These are phyloP conservation scores for Microcebus ravelobensis DNA, from an alignment of 2,113 vertebrate species.

Conservation along the genomic window DNA sequence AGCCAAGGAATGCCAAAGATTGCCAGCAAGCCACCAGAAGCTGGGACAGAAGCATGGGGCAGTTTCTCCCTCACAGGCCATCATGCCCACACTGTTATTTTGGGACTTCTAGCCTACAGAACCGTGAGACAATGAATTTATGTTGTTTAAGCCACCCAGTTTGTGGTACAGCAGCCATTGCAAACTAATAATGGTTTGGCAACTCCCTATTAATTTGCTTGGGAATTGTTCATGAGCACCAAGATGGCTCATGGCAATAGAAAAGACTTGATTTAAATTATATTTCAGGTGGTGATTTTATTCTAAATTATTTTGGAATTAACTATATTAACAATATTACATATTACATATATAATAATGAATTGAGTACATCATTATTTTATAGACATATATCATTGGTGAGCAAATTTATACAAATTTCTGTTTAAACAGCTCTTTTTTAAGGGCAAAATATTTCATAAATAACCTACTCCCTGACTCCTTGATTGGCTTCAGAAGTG, in stretches of 20 bases:
- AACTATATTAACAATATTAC: neutral
- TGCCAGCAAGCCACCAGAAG: neutral
- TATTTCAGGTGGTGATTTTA: neutral
- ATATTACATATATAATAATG: neutral
- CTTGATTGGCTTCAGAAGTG: neutral
- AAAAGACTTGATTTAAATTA: neutral
- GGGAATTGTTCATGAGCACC: neutral
- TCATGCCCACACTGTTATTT: neutral
- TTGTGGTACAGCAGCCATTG: neutral
- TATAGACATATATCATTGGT: neutral
- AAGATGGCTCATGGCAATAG: neutral
- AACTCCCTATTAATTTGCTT: neutral
- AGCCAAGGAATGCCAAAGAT: neutral
- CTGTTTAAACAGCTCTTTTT: neutral
- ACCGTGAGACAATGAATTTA: neutral
- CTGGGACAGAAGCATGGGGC: neutral
- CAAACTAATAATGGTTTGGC: neutral
- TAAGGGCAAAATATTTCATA: neutral
- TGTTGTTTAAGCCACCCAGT: neutral
- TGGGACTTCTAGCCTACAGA: neutral
- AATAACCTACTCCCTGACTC: neutral
- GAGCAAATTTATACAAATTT: conserved; percentile 4
- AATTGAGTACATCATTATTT: neutral
- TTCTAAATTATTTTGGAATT: conserved; percentile 34
- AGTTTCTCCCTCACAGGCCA: neutral